phyloP scores from a whole-genome alignment of 2,113 vertebrate genomes.

The Sminthopsis crassicaudata region DNA sequence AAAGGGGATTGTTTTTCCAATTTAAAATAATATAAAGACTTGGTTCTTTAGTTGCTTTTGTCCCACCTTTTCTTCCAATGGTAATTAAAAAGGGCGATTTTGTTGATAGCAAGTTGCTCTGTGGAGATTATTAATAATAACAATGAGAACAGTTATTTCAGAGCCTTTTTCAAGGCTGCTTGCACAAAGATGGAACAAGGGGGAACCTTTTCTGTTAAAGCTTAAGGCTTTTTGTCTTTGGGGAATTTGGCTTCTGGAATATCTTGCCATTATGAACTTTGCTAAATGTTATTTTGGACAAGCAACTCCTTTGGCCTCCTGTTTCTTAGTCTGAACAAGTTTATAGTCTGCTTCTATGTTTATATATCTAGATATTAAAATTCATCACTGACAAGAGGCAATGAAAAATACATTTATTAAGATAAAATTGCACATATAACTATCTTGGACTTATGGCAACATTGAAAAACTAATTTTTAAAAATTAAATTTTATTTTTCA shows the following conservation, averaged over 20 bases:
- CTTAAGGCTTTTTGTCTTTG: neutral
- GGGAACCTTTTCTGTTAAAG: neutral
- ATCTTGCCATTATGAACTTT: neutral
- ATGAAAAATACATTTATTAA: slow-evolving; percentile 16
- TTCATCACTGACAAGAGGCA: slow-evolving; percentile 24
- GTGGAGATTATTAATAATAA: slow-evolving; percentile 2
- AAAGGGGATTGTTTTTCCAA: neutral
- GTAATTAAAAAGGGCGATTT: neutral
- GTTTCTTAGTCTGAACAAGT: neutral
- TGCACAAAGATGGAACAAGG: neutral
- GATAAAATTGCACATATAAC: slow-evolving; percentile 13
- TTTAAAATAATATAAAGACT: slow-evolving; percentile 6
- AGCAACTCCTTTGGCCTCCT: neutral
- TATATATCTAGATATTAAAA: slow-evolving; percentile 16
- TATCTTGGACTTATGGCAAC: neutral
- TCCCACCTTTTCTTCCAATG: neutral
- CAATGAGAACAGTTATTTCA: neutral
- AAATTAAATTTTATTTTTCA: neutral
- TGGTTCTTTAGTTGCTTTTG: neutral
- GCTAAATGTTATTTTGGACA: slow-evolving; percentile 5
- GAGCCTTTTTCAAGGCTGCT: neutral
- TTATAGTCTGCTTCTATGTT: neutral
- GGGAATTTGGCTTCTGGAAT: neutral
- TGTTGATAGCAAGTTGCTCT: neutral
- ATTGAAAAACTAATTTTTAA: neutral